Percentiles rank a stretch among this genome's conserved stretches.
These are phyloP conservation scores for Strigops habroptila DNA, from an alignment of 2,113 vertebrate genomes.

Conservation along the genomic window DNA sequence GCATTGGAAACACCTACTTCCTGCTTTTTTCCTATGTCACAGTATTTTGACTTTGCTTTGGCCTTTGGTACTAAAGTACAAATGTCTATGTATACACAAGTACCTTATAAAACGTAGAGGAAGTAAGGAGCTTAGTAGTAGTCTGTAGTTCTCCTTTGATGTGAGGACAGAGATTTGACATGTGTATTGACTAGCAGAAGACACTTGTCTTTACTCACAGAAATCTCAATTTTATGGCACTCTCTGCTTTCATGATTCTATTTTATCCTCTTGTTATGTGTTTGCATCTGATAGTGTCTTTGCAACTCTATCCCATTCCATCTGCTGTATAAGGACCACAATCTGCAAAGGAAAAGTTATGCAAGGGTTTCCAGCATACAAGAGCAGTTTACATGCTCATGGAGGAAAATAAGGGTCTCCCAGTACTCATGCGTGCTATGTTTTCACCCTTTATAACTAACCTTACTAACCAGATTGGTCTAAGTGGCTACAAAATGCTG, in stretches of 20 bases:
- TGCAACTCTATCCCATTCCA: neutral
- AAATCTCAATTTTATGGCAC: neutral
- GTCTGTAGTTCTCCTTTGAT: neutral
- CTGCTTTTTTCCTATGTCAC: neutral
- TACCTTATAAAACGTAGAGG: neutral
- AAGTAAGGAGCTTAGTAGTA: neutral
- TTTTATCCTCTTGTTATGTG: neutral
- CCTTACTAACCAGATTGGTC: neutral
- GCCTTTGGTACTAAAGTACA: neutral
- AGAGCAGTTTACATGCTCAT: neutral
- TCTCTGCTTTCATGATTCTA: neutral
- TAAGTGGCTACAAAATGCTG: neutral
- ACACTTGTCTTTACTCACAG: neutral
- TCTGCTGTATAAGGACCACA: neutral
- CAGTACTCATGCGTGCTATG: neutral
- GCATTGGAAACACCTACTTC: neutral
- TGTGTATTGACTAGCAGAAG: neutral
- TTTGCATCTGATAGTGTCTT: neutral
- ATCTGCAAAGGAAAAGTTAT: neutral
- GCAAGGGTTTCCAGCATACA: neutral
- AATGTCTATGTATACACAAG: neutral
- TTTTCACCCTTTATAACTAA: neutral
- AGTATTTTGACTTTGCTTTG: neutral
- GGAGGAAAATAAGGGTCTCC: neutral
- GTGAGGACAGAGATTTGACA: neutral